A percentile compares a stretch with the other conserved stretches of the same genome.
These are phyloP conservation scores for Limonius californicus DNA, from an alignment of 1,140 invertebrate species.

Conservation along the genomic window DNA sequence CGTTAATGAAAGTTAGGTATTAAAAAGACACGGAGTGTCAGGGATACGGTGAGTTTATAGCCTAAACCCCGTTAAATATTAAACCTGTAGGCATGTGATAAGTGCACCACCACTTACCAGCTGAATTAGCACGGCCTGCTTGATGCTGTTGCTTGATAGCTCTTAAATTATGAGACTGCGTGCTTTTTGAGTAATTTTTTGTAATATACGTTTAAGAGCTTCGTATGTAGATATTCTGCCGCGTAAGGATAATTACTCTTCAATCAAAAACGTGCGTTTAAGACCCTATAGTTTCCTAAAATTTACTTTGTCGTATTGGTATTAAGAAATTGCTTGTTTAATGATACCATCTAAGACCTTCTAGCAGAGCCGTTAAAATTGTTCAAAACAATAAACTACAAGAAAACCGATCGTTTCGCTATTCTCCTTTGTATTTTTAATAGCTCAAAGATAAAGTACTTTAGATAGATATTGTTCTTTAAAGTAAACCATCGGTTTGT, in stretches of 20 bases:
- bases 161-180: slow-evolving; percentile 15
- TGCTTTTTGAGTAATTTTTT: slow-evolving; percentile 15
- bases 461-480: not conserved
- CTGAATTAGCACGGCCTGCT: slow-evolving; percentile 24
- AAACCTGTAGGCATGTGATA: slow-evolving; percentile 44
- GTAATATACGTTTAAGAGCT: slow-evolving; percentile 1
- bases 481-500: slow-evolving; percentile 11
- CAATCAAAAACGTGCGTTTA: no score
- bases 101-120: slow-evolving; percentile 38
- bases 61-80: slow-evolving; percentile 40
- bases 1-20: slow-evolving; percentile 44
- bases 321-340: no score
- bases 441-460: not conserved
- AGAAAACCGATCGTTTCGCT: no score
- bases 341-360: no score
- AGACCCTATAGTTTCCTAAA: no score
- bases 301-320: no score
- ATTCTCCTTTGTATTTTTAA: not conserved
- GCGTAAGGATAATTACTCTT: not conserved
- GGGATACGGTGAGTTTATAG: slow-evolving; percentile 30
- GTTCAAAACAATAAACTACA: no score
- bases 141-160: slow-evolving; percentile 14
- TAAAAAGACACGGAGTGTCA: slow-evolving; percentile 44
- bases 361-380: no score
- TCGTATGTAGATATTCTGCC: slow-evolving; percentile 2